Evolutionary conservation across 1,140 invertebrate species (phyloP).

Genomic region (Drosophila rhopaloa): DNA sequence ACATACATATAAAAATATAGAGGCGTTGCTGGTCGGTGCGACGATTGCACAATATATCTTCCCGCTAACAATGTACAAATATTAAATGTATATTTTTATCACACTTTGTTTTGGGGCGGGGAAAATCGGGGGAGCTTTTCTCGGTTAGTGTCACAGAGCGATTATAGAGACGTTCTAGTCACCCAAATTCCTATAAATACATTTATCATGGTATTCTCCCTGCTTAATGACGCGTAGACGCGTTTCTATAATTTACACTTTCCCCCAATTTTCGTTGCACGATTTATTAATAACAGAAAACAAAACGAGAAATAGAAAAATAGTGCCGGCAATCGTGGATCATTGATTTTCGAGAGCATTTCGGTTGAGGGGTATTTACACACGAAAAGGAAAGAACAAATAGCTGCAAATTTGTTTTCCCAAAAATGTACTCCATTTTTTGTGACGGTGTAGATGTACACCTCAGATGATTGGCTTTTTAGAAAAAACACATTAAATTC

Average conservation of each 20-base stretch:
- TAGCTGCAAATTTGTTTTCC: not conserved
- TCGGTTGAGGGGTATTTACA: not conserved
- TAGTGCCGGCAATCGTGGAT: constrained; percentile 19
- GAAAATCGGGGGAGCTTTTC: constrained; percentile 43
- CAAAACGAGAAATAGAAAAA: constrained; percentile 38
- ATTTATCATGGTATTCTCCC: constrained; percentile 83
- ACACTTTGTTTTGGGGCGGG: constrained; percentile 60
- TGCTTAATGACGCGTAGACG: constrained; percentile 77
- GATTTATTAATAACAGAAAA: constrained; percentile 62
- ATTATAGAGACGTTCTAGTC: constrained; percentile 78
- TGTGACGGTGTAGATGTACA: not conserved
- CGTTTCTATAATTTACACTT: constrained; percentile 79
- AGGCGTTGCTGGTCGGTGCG: constrained; percentile 12
- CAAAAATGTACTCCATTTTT: not conserved
- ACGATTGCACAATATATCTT: constrained; percentile 81
- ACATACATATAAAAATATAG: constrained; percentile 9
- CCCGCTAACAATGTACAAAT: constrained; percentile 81
- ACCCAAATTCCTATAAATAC: constrained; percentile 81
- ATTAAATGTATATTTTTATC: constrained; percentile 83
- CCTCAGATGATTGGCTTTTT: constrained; percentile 4
- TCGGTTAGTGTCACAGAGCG: constrained; percentile 80
- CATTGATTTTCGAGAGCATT: constrained; percentile 8
- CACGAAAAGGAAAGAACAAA: not conserved
- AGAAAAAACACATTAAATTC: constrained; percentile 9
- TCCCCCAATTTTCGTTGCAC: constrained; percentile 62